Base-by-base conservation (phyloP, 2,797 vertebrate species). In the Artibeus jamaicensis region DNA sequence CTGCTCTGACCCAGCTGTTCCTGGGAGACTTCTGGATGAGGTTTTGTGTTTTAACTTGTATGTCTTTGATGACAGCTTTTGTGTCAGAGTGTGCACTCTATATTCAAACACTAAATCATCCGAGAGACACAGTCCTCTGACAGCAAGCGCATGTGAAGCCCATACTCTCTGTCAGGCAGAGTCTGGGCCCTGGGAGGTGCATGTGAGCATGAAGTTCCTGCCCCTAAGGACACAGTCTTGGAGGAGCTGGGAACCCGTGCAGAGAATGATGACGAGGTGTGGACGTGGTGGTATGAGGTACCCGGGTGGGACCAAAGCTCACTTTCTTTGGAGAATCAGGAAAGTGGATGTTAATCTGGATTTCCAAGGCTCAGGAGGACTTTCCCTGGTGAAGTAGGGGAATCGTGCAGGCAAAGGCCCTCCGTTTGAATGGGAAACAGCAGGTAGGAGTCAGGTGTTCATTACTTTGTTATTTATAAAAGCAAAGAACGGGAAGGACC, bases 1-100 rank as follows among this genome's bases (percentile, higher is more conserved):
- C 92, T 74, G 89, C 91, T 97, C 95, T 97, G 96, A 97, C 97
- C 97, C 86, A 97, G 96, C 84, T 39, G 10, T 89, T 96, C 95
- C 93, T 95, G 68, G 81, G 97, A 94, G 97, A 97, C 84, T 50
- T 91, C 86, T 55, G 76, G 92, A 91, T 83, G 95, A 95, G 94
- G 82, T 86, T 82, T 59, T 88, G 79, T 50, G 39, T 96, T 95
- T 92, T 96, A 93, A 93, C 96, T 92, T 86, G 67, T 90, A 68
- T 24, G 62, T 92, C 93, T 96, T 93, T 67, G 24, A 34, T 14
- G 83, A 89, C 57, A 79, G 90, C 50, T 44, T 96, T 86, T 48
- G 62, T 74, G 57, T 89, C 83, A 53, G 78, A 57, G 22, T 32
- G 14, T 39, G 18, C 3, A 6, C 53, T 84, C 87, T 84, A 48